Conservation (phyloP, 2,797 vertebrate genomes). For the Pelodytes ibericus region DNA sequence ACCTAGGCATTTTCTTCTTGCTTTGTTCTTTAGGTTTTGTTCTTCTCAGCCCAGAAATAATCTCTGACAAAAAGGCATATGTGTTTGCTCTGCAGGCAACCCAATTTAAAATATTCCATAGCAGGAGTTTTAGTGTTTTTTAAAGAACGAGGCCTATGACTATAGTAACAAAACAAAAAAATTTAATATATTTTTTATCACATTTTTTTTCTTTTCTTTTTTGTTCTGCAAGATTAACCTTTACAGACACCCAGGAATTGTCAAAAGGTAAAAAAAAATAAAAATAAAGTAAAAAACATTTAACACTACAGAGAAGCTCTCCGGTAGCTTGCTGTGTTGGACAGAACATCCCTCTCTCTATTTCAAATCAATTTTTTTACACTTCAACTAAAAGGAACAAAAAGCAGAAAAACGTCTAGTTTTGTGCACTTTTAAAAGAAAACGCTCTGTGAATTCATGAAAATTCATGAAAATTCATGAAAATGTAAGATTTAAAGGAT, state of each 20-base stretch:
- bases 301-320: not conserved
- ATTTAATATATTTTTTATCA: not conserved
- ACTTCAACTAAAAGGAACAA: not conserved
- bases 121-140: not conserved
- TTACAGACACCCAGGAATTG: constrained; percentile 14
- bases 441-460: no score
- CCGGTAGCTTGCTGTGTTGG: constrained; percentile 2
- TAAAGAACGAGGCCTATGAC: constrained; percentile 11
- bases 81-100: constrained; percentile 26
- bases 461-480: no score
- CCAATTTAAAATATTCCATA: constrained; percentile 29
- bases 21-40: constrained; percentile 42
- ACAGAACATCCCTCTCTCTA: not conserved
- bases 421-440: no score
- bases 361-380: constrained; percentile 10
- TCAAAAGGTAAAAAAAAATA: not conserved
- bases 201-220: not conserved
- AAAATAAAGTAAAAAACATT: not conserved
- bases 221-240: not conserved
- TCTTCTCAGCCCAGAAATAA: constrained; percentile 23
- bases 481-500: no score
- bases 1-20: not conserved
- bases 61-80: constrained; percentile 27
- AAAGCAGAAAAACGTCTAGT: no score
- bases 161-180: not conserved